Evolutionary conservation across 2,888 invertebrate genomes (phyloP).

Genomic region (Eurois occulta): DNA sequence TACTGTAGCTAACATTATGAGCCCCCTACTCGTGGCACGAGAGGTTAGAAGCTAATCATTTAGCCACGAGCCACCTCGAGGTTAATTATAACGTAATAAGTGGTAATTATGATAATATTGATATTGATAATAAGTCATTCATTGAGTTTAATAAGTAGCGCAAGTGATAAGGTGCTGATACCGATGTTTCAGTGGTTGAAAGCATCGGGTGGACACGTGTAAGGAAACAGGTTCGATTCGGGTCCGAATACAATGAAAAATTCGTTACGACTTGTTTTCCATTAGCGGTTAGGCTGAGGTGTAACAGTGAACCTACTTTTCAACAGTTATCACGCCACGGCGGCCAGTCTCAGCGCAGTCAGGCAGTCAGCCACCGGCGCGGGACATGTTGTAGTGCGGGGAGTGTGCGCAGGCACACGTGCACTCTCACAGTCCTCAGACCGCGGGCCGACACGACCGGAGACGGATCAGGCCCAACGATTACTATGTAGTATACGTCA

Average conservation of each 20-base stretch:
- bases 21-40: background rate
- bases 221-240: background rate
- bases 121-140: constrained; percentile 5
- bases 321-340: background rate
- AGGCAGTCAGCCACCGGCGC: background rate
- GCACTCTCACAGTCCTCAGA: too few species aligned
- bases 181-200: background rate
- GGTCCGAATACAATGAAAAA: background rate
- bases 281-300: background rate
- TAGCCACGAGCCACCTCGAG: background rate
- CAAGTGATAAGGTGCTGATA: constrained; percentile 20
- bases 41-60: background rate
- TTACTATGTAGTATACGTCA: too few species aligned
- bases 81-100: background rate
- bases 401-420: too few species aligned
- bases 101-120: background rate
- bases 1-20: background rate
- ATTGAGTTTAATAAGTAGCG: constrained; percentile 1
- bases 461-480: too few species aligned
- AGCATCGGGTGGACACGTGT: background rate
- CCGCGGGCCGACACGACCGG: too few species aligned
- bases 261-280: background rate
- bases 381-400: too few species aligned
- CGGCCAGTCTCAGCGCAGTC: background rate
- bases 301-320: background rate